Conservation (phyloP, 2,888 invertebrate genomes). For the Rhopalosiphum nymphaeae region DNA sequence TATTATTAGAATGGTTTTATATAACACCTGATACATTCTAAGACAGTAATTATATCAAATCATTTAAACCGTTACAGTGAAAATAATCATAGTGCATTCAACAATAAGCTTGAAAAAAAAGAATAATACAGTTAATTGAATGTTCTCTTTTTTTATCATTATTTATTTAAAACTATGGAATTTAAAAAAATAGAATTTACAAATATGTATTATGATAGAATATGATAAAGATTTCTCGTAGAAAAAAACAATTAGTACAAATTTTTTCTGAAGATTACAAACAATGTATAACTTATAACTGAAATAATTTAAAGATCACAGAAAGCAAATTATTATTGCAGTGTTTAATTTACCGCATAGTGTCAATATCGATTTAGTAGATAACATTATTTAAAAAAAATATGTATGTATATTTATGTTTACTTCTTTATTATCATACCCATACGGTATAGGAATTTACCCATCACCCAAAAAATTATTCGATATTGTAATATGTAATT, state of each 20-base stretch:
- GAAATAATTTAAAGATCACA: background rate
- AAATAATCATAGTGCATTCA: background rate
- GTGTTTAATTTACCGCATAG: background rate
- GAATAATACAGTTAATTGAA: background rate
- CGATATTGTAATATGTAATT: background rate
- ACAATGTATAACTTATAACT: background rate
- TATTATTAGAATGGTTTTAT: conserved; percentile 7
- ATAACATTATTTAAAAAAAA: background rate
- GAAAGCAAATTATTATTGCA: background rate
- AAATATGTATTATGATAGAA: background rate
- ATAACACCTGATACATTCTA: conserved; percentile 28
- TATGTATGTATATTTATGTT: background rate
- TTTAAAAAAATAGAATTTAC: background rate
- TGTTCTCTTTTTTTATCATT: background rate
- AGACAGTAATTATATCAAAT: conserved; percentile 26
- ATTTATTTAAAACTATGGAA: background rate
- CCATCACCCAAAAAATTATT: background rate
- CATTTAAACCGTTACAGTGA: background rate
- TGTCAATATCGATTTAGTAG: background rate
- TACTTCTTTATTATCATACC: background rate
- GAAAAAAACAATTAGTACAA: background rate
- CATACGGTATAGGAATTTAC: background rate
- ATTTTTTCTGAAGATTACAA: background rate
- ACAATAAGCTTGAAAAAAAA: background rate
- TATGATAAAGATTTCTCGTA: background rate